Percentiles rank a stretch among this genome's conserved stretches.
These are phyloP conservation scores for Pyrrhia umbra DNA, from an alignment of 2,888 invertebrate species.

Conservation along the genomic window DNA sequence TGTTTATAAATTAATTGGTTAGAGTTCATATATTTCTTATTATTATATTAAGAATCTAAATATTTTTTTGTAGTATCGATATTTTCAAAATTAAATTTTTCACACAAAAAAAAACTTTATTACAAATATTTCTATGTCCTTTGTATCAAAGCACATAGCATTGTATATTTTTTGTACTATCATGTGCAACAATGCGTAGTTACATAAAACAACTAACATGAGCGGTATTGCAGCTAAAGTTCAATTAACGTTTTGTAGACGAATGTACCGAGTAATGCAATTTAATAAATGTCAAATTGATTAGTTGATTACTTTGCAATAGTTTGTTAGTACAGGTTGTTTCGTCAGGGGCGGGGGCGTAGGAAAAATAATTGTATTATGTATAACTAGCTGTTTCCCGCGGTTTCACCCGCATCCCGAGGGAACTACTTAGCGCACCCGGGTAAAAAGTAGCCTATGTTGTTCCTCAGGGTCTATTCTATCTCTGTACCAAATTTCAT, in stretches of 20 bases:
- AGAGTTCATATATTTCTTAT: neutral
- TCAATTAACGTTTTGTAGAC: conserved; percentile 33
- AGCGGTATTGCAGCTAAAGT: conserved; percentile 27
- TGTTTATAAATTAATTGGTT: neutral
- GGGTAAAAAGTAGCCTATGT: too few species aligned
- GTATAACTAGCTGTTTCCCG: too few species aligned
- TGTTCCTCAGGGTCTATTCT: too few species aligned
- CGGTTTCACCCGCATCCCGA: too few species aligned
- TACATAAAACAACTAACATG: conserved; percentile 37
- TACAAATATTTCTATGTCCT: too few species aligned
- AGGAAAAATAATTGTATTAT: too few species aligned
- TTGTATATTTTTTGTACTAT: conserved; percentile 6
- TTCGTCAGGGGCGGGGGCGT: neutral
- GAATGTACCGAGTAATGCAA: conserved; percentile 15
- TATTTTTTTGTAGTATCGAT: too few species aligned
- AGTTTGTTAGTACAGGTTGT: neutral
- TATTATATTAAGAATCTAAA: too few species aligned
- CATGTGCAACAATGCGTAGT: conserved; percentile 26
- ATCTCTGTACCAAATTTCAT: too few species aligned
- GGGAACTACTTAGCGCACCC: too few species aligned
- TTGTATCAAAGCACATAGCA: neutral
- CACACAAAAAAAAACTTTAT: too few species aligned
- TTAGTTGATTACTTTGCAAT: conserved; percentile 25
- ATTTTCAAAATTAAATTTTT: too few species aligned
- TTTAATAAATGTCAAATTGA: conserved; percentile 45